Percentiles rank a stretch among this genome's conserved stretches.
Conservation (phyloP, 2,888 invertebrate genomes). For the Diarsia rubi region DNA sequence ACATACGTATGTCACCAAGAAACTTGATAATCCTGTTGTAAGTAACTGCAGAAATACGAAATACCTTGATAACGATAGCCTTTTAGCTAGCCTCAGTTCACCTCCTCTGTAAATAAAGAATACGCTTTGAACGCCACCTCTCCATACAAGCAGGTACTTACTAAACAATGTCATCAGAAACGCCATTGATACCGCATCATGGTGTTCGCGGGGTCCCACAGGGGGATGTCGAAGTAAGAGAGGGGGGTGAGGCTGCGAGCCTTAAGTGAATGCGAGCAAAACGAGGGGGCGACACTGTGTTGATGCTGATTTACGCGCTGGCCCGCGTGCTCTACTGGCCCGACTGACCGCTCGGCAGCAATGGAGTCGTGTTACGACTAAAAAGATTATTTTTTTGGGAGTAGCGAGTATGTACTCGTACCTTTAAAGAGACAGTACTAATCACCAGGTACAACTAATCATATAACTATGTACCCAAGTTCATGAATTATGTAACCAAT, state of each 20-base stretch:
- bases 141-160: conserved; percentile 26
- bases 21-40: neutral
- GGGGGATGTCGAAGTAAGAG: conserved; percentile 19
- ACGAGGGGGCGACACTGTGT: conserved; percentile 85
- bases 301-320: conserved; percentile 88
- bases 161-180: conserved; percentile 56
- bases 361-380: conserved; percentile 68
- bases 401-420: too few relatives aligned
- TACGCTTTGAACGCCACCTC: conserved; percentile 16
- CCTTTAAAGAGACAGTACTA: neutral
- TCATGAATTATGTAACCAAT: neutral
- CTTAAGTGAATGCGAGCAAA: conserved; percentile 84
- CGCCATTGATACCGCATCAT: conserved; percentile 60
- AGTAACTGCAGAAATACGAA: neutral
- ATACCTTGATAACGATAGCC: neutral
- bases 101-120: conserved; percentile 7
- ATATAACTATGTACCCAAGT: neutral
- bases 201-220: conserved; percentile 41
- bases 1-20: neutral
- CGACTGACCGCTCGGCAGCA: conserved; percentile 64
- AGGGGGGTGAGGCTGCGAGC: conserved; percentile 50
- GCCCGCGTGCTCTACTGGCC: conserved; percentile 87
- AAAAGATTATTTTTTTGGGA: neutral
- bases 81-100: neutral
- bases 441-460: neutral